A percentile compares a stretch with the other conserved stretches of the same genome.
Evolutionary conservation across 2,113 vertebrate genomes (phyloP).

Genomic region (Corydoras sp.): DNA sequence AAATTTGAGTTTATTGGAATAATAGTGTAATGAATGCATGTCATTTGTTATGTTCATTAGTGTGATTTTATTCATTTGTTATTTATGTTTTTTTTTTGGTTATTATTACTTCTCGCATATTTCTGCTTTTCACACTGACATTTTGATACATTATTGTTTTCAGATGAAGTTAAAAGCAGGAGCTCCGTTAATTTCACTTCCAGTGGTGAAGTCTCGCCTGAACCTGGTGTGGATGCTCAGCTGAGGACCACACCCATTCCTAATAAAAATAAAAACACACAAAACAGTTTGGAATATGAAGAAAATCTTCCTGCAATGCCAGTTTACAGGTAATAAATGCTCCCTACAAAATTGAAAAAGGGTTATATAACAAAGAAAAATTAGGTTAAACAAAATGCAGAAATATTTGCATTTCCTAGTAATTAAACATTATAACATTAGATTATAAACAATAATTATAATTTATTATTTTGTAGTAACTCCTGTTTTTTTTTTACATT

Average conservation of each 20-base stretch:
- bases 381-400: too few relatives aligned
- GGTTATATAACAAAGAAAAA: too few relatives aligned
- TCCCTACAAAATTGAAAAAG: background rate
- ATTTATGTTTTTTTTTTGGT: too few relatives aligned
- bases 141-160: constrained; percentile 36
- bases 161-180: constrained; percentile 52
- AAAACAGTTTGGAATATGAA: background rate
- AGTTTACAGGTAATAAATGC: constrained; percentile 16
- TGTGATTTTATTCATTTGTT: too few relatives aligned
- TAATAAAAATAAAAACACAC: constrained; percentile 25
- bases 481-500: too few relatives aligned
- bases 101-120: background rate
- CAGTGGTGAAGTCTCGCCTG: constrained; percentile 37
- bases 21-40: too few relatives aligned
- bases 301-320: constrained; percentile 8
- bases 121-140: background rate
- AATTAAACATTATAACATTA: too few relatives aligned
- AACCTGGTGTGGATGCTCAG: constrained; percentile 49
- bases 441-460: too few relatives aligned
- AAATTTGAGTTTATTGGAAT: too few relatives aligned
- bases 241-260: background rate
- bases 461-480: too few relatives aligned
- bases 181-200: constrained; percentile 38
- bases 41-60: too few relatives aligned
- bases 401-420: too few relatives aligned